Evolutionary conservation across 2,113 vertebrate species (phyloP), one percentile per base, ranked within the genome.

Genomic region (Eupsittula cactorum): DNA sequence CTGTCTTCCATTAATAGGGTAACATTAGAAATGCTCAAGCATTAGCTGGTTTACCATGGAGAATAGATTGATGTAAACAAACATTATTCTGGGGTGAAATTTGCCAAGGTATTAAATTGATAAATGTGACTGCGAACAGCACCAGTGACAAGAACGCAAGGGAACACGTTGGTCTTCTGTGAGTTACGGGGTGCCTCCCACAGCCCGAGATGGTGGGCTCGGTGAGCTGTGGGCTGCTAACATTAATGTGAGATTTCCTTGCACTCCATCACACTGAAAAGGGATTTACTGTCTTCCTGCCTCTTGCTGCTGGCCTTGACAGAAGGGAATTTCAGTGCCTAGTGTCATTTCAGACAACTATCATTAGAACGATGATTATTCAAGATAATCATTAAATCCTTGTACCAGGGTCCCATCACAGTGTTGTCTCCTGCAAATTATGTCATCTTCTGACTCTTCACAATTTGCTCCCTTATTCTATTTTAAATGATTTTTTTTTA

Each of bases 301-400:
- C 77, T 92, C 81, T 73, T 90, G 91, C 81, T 95, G 94, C 75
- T 62, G 8, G 91, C 39, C 17, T 91, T 71, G 68, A 33, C 89
- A 63, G 73, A 4, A 23, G 91, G 88, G 92, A 90, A 73, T 80
- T 87, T 57, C 52, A 19, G 50, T 39, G 52, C 67, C 46, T 37
- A 4, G 57, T 88, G 91, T 95, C 18, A 0, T 92, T 97, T 97
- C 93, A 93, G 90, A 74, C 65, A 92, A 35, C 82, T 86, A 35
- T 94, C 95, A 95, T 97, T 95, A 97, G 52, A 65, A 75, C 8
- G 13, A 50, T 80, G 59, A 86, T 82, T 94, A 87, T 95, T 93
- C 90, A 90, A 87, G 80, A 74, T 86, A 97, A 92, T 96, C 96
- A 97, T 97, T 97, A 97, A 97, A 97, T 92, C 90, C 81, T 90